Conservation (phyloP, 2,888 invertebrate genomes). For the Trimorus sp. region DNA sequence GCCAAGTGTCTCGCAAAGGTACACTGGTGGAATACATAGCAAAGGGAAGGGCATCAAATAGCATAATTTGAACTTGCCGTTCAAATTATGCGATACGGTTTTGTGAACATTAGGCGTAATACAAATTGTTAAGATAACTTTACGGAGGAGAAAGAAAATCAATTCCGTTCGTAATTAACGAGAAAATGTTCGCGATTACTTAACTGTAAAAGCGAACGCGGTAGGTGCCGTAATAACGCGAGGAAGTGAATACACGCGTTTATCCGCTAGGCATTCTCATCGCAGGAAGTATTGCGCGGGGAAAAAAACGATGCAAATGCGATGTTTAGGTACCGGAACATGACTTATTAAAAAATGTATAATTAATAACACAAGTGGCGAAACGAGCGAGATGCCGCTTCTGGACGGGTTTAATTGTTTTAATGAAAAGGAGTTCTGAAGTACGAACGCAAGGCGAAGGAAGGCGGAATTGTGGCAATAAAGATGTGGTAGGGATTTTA, state of each 20-base stretch:
- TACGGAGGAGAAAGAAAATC: slow-evolving; percentile 41
- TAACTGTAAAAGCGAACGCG: slow-evolving; percentile 58
- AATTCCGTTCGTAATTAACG: slow-evolving; percentile 40
- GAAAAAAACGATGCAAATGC: slow-evolving; percentile 55
- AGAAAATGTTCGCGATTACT: slow-evolving; percentile 49
- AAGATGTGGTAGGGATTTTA: too few species aligned
- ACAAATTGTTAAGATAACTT: slow-evolving; percentile 59
- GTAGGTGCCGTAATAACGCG: slow-evolving; percentile 42
- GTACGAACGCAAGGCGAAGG: too few species aligned
- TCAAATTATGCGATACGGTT: slow-evolving; percentile 46
- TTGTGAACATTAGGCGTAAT: slow-evolving; percentile 59
- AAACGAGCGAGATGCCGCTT: slow-evolving; percentile 21
- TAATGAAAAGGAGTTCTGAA: not conserved
- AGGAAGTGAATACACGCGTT: slow-evolving; percentile 49
- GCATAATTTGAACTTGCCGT: too few species aligned
- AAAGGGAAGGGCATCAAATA: slow-evolving; percentile 23
- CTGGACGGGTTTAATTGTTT: slow-evolving; percentile 1
- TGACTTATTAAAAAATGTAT: slow-evolving; percentile 48
- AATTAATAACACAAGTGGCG: slow-evolving; percentile 30
- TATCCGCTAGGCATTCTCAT: slow-evolving; percentile 44
- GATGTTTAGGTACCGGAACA: slow-evolving; percentile 48
- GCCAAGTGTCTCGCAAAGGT: slow-evolving; percentile 4
- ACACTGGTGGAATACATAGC: slow-evolving; percentile 30
- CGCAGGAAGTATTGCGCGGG: slow-evolving; percentile 56
- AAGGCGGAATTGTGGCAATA: too few species aligned